Base-by-base conservation (phyloP, 2,888 invertebrate genomes). In the Synanthedon myopaeformis region DNA sequence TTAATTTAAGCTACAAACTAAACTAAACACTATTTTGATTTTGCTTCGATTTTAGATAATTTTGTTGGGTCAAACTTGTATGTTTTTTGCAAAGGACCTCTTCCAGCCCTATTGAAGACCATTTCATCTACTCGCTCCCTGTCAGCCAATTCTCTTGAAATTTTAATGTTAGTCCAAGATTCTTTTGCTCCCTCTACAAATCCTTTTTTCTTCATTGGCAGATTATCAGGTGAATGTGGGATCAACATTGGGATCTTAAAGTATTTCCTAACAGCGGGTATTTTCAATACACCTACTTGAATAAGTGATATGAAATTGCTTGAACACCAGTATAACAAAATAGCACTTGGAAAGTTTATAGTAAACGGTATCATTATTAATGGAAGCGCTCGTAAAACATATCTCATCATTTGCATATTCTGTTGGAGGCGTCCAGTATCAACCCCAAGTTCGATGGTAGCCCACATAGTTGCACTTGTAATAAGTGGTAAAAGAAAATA, bases 281-380 rank as follows among this genome's bases (percentile, higher is more conserved):
- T 88, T 79, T 90, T 93, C 12, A 98, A 78, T 53, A 96, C 53
- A 8, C 91, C 90, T 6, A 94, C 95, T 91, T 97, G 97, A 0
- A 89, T 59, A 3, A 98, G 76, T 0, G 97, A 96, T 59, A 97
- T 91, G 51, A 94, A 90, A 76, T 98, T 98, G 63, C 93, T 94
- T 28, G 95, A 92, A 13, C 92, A 90, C 98, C 98, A 98, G 72
- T 98, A 98, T 41, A 93, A 92, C 49, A 96, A 87, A 68, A 98
- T 92, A 0, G 94, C 96, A 14, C 94, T 92, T 11, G 96, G 95
- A 70, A 98, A 98, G 72, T 94, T 93, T 49, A 96, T 89, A 8
- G 93, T 95, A 67, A 98, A 93, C 0, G 96, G 95, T 57, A 97
- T 90, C 76, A 95, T 91, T 2, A 93, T 61, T 5, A 97, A 0